These are phyloP conservation scores for Gila orcuttii DNA, from an alignment of 2,113 vertebrate species.

Conservation along the genomic window DNA sequence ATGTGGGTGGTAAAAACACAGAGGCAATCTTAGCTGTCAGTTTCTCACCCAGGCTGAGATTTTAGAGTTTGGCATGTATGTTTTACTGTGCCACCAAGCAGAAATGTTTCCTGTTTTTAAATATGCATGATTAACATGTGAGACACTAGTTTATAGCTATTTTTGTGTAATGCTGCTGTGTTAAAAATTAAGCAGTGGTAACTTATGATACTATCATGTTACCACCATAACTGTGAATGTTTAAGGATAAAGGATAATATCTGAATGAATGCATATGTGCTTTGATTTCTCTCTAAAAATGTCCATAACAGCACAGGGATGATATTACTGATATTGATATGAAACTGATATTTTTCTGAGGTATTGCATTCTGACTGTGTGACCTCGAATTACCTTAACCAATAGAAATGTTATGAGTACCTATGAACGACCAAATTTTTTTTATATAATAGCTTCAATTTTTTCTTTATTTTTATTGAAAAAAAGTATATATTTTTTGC, in stretches of 20 bases:
- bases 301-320: not conserved
- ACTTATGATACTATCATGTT: not conserved
- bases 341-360: not conserved
- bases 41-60: conserved; percentile 50
- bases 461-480: not conserved
- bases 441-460: too few relatives aligned
- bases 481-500: not conserved
- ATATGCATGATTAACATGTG: not conserved
- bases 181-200: not conserved
- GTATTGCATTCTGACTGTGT: not conserved
- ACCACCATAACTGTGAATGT: not conserved
- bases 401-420: not conserved
- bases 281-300: not conserved
- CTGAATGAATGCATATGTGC: not conserved
- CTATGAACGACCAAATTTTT: not conserved
- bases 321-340: not conserved
- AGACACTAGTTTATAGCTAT: not conserved
- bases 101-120: not conserved
- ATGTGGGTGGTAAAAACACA: conserved; percentile 56
- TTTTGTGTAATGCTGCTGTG: not conserved
- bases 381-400: not conserved
- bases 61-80: conserved; percentile 31
- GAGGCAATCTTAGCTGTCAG: conserved; percentile 54
- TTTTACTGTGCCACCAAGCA: conserved; percentile 37
- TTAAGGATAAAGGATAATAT: not conserved